These are phyloP conservation scores for Sciurus vulgaris DNA, from an alignment of 2,797 vertebrate genomes.

Conservation along the genomic window DNA sequence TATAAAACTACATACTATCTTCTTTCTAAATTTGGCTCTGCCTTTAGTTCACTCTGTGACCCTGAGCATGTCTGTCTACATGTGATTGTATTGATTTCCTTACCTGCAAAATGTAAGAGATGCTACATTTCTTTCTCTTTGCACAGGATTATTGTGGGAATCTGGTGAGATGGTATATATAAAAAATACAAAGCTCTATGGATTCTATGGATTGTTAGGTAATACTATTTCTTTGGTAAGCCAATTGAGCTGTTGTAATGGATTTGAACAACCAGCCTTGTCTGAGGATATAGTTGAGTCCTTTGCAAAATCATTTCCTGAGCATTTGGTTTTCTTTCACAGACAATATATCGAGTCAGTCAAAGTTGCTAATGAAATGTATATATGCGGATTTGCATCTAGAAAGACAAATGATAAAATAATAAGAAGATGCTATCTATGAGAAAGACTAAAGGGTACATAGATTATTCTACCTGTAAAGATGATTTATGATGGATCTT, in stretches of 20 bases:
- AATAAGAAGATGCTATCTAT: neutral
- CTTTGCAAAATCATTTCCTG: constrained; percentile 56
- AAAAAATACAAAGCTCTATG: neutral
- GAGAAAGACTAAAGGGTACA: constrained; percentile 51
- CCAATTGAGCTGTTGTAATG: neutral
- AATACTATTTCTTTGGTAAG: neutral
- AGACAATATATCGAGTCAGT: constrained; percentile 51
- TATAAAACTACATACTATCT: neutral
- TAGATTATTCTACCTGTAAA: constrained; percentile 57
- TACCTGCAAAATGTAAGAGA: neutral
- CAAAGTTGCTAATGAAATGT: constrained; percentile 39
- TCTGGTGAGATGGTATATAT: neutral
- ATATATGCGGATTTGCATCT: neutral
- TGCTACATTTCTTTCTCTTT: neutral
- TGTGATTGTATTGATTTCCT: neutral
- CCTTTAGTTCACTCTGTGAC: neutral
- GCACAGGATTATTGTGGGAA: neutral
- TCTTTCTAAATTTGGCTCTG: neutral
- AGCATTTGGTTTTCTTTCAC: constrained; percentile 50
- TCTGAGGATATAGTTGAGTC: constrained; percentile 15
- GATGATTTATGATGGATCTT: constrained; percentile 67
- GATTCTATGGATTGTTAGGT: neutral
- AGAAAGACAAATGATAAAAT: constrained; percentile 58
- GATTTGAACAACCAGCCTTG: neutral
- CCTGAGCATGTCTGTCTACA: neutral